Base-by-base conservation (phyloP, 2,888 invertebrate species). In the Noctua janthe region DNA sequence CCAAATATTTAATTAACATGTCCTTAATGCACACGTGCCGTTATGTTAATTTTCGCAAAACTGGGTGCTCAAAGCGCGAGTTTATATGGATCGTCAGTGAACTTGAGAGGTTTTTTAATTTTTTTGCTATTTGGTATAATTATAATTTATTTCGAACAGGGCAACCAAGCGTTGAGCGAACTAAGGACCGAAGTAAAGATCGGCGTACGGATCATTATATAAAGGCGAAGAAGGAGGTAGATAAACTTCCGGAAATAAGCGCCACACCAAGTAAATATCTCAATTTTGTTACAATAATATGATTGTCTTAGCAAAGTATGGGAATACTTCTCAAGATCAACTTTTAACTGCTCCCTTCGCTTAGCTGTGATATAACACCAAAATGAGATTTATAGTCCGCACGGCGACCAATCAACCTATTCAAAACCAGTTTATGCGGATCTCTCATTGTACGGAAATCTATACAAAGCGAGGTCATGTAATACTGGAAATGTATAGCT, bases 101-200 rank as follows among this genome's bases (percentile, higher is more conserved):
- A 67, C 13, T n/a, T n/a, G 20, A 54, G 7, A 49, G 17, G 15
- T 2, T 15, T 8, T 29, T 64, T 72, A 3, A 13, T 39, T 56
- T 35, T 11, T 71, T 29, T 23, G 5, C 3, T 59, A 17, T 43
- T 73, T 8, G 20, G 6, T 17, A n/a, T 59, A 59, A 10, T 23
- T 56, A n/a, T 59, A 51, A 75, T 51, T 47, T 23, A 51, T 75
- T 76, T 29, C 2, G 5, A 56, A 62, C 62, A 87, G 87, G 86
- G 10, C 88, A 88, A 35, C 64, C 69, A 29, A 87, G 87, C 56
- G 71, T 11, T 17, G 86, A 82, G 11, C 78, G 79, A 62, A 69
- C 8, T 56, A 80, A 20, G 7, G 64, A 64, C 2, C 39, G 43
- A 23, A 86, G 75, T 43, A 74, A 15, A 43, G 82, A 82, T 7